Conservation (phyloP, 2,888 invertebrate genomes). For the Opisthograptis luteolata region DNA sequence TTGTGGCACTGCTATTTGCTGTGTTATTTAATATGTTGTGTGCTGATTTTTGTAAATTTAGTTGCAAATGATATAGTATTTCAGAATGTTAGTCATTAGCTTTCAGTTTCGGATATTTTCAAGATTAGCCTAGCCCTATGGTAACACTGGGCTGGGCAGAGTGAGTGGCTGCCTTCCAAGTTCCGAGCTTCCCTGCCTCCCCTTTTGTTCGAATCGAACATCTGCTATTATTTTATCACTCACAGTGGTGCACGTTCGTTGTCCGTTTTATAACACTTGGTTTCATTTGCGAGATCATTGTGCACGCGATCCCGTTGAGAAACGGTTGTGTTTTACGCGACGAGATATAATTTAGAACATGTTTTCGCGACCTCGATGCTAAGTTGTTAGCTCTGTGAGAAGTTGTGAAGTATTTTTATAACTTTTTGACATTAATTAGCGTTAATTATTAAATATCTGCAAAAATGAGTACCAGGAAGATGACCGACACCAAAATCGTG, state of each 20-base stretch:
- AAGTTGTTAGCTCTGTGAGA: slow-evolving; percentile 11
- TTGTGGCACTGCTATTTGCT: too few species aligned
- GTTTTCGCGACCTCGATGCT: slow-evolving; percentile 51
- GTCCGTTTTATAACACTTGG: slow-evolving; percentile 24
- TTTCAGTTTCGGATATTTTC: too few species aligned
- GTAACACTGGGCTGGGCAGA: too few species aligned
- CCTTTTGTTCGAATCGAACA: background rate
- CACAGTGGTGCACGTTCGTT: too few species aligned
- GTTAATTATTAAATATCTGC: slow-evolving; percentile 41
- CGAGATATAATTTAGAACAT: slow-evolving; percentile 51
- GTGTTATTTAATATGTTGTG: too few species aligned
- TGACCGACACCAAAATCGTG: slow-evolving; percentile 59
- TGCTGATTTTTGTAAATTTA: too few species aligned
- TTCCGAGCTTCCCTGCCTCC: too few species aligned
- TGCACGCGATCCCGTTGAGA: slow-evolving; percentile 51
- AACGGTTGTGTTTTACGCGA: slow-evolving; percentile 45
- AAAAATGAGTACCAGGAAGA: slow-evolving; percentile 76
- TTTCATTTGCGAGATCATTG: slow-evolving; percentile 49
- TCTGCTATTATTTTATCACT: background rate
- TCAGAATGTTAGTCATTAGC: too few species aligned
- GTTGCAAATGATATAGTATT: too few species aligned
- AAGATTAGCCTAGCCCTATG: too few species aligned
- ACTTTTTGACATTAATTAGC: slow-evolving; percentile 38
- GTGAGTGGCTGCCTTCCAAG: too few species aligned
- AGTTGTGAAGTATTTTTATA: slow-evolving; percentile 19